Evolutionary conservation across 2,888 invertebrate genomes (phyloP).

Genomic region (Drosophila imparisetae): DNA sequence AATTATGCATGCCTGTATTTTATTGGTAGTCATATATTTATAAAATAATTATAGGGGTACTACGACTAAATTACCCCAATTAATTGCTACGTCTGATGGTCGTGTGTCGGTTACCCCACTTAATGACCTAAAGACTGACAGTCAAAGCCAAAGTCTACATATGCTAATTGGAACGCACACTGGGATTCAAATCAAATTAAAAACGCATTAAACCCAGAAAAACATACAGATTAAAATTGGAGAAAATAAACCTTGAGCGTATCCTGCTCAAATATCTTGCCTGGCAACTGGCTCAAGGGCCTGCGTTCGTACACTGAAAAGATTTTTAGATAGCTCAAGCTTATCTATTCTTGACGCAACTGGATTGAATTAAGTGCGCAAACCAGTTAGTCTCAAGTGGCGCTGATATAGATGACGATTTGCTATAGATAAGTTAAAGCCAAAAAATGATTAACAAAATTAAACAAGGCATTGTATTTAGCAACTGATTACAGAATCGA

Average conservation of each 20-base stretch:
- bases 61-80: slow-evolving; percentile 54
- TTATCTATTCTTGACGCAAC: slow-evolving; percentile 61
- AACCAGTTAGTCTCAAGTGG: slow-evolving; percentile 48
- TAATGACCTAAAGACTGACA: slow-evolving; percentile 47
- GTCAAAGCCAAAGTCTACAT: slow-evolving; percentile 51
- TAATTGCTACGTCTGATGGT: slow-evolving; percentile 45
- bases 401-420: slow-evolving; percentile 4
- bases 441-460: slow-evolving; percentile 14
- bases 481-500: neutral
- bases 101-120: slow-evolving; percentile 61
- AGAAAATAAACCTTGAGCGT: slow-evolving; percentile 37
- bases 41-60: slow-evolving; percentile 26
- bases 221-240: neutral
- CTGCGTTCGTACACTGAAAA: neutral
- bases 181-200: slow-evolving; percentile 39
- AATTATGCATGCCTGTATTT: neutral
- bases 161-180: slow-evolving; percentile 57
- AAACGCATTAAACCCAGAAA: slow-evolving; percentile 35
- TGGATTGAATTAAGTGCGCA: slow-evolving; percentile 52
- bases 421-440: slow-evolving; percentile 9
- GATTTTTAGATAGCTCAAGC: slow-evolving; percentile 15
- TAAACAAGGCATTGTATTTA: neutral
- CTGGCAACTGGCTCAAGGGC: slow-evolving; percentile 20
- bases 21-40: neutral
- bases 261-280: slow-evolving; percentile 41